A percentile compares a stretch with the other conserved stretches of the same genome.
Evolutionary conservation across 2,888 invertebrate species (phyloP).

Genomic region (Alloscopus bannaensis): DNA sequence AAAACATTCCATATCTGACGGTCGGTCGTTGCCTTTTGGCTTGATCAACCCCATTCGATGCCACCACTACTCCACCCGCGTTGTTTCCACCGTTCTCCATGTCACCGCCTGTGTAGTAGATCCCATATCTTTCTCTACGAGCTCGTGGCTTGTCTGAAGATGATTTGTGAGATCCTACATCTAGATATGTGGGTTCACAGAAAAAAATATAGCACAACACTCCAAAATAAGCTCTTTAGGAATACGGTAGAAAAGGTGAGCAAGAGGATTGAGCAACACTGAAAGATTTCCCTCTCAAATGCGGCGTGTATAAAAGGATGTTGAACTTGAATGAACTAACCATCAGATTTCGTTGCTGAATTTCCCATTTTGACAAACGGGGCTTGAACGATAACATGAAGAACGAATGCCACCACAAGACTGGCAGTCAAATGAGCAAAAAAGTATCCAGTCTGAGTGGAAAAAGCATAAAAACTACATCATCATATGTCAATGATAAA

Average conservation of each 20-base stretch:
- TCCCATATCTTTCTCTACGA: conserved; percentile 19
- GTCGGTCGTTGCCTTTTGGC: conserved; percentile 9
- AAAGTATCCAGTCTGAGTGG: conserved; percentile 11
- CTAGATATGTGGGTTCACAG: not conserved
- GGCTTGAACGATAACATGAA: conserved; percentile 14
- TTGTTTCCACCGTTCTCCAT: conserved; percentile 11
- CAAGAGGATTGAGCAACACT: no score
- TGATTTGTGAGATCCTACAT: not conserved
- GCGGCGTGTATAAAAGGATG: no score
- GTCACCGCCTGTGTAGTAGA: conserved; percentile 25
- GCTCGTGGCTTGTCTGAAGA: not conserved
- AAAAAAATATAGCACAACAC: not conserved
- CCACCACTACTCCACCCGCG: not conserved
- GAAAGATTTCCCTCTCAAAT: no score
- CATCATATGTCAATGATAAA: not conserved
- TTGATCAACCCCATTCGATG: not conserved
- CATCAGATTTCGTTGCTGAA: not conserved
- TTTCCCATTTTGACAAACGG: conserved; percentile 24
- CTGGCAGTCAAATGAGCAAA: conserved; percentile 11
- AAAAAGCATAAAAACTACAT: not conserved
- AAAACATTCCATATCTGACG: conserved; percentile 41
- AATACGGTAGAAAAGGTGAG: no score
- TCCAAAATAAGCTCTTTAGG: no score
- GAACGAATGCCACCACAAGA: not conserved
- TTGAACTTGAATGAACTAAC: conserved; percentile 6